Conservation (phyloP, 37 sponge, comb jelly and placozoan species). For the Oopsacas minuta region DNA sequence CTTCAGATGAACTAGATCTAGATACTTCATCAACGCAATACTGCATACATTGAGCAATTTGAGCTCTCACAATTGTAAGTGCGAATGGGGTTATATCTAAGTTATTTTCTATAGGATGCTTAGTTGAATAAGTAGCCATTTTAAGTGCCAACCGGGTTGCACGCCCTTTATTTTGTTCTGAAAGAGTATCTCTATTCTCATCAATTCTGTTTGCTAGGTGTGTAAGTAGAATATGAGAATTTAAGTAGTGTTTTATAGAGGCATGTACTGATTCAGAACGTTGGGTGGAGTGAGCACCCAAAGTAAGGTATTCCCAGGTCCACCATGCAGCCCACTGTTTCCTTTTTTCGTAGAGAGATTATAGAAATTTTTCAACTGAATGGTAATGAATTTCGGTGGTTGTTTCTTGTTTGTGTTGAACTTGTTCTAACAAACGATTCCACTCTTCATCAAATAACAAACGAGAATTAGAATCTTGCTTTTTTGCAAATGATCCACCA, state of each 20-base stretch:
- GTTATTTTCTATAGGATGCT: neutral
- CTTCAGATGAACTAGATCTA: no score
- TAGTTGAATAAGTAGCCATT: neutral
- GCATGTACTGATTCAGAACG: constrained; percentile 6
- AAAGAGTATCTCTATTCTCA: neutral
- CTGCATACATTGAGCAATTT: neutral
- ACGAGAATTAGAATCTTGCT: neutral
- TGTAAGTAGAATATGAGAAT: neutral
- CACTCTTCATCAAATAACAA: neutral
- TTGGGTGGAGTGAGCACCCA: neutral
- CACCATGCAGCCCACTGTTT: constrained; percentile 8
- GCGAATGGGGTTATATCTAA: neutral
- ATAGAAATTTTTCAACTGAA: neutral
- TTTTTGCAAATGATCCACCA: constrained; percentile 7
- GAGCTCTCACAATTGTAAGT: neutral
- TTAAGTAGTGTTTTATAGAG: neutral
- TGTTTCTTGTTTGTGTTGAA: neutral
- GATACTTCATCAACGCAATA: neutral
- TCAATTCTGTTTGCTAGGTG: constrained; percentile 4
- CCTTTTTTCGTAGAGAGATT: neutral
- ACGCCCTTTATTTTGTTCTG: neutral
- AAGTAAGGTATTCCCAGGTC: neutral
- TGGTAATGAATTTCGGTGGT: neutral
- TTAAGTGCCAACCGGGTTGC: constrained; percentile 10
- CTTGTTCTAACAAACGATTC: neutral